Evolutionary conservation across 2,113 vertebrate species (phyloP), one percentile per base, ranked within the genome.

Genomic region (Sinocyclocheilus rhinocerous): DNA sequence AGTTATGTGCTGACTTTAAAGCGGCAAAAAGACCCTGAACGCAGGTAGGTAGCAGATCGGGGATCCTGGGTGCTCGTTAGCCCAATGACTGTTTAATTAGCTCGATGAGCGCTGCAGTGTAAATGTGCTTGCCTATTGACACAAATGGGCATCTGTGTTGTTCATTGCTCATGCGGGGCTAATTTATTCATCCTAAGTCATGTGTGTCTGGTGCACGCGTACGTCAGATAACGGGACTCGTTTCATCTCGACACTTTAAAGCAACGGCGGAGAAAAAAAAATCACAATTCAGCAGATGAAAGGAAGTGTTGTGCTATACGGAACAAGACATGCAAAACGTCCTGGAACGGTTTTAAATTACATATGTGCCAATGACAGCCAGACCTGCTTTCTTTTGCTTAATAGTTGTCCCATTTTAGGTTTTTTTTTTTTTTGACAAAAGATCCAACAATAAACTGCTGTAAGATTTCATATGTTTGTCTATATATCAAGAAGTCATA

Each of bases 1-100:
- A 81, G 70, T 86, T 81, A 84, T 45, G 79, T 52, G 15, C 70
- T 63, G 85, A 84, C 73, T 88, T 85, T 88, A 88, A 88, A 87
- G 83, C 33, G 33, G 65, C 76, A 61, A 83, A 52, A 88, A 39
- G 59, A 69, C 42, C 61, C 73, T 63, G 33, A 48, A 70, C 26
- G 48, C 77, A 65, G 81, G 84, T 33, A 80, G 78, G 67, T 48
- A 72, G 50, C 65, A 72, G 84, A 76, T n/a, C 39, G 0, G 20
- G 1, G 57, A 81, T 70, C 16, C 45, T 12, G 45, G 52, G 45
- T 79, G n/a, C 70, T 87, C 4, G 61, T 84, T 89, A 76, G 85
- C 83, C 26, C 67, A 67, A 63, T 55, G 69, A 82, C 55, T 48
- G 83, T 76, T 85, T 89, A 85, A 85, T 82, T 85, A 87, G 85